Evolutionary conservation across 2,888 invertebrate genomes (phyloP), one percentile per base, ranked within the genome.

Genomic region (Apomyelois bistriatella): DNA sequence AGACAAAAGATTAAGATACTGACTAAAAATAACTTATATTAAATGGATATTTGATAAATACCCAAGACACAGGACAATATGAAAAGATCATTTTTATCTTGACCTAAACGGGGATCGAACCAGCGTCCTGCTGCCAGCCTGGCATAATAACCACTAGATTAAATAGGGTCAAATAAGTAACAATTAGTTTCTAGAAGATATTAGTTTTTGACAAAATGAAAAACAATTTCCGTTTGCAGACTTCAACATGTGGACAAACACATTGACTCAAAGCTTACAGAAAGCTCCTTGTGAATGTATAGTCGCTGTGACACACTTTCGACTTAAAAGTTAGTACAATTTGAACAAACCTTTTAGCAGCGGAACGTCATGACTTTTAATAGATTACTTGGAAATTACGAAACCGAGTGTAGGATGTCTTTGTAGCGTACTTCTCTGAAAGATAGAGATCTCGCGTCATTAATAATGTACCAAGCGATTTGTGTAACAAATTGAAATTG

Each of bases 321-420:
- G 1, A 38, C 15, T 38, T 12, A 9, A 48, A 48, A 28, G 37
- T 38, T 38, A 9, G 16, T 22, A 48, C 15, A 28, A 8, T 12
- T 22, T 22, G 48, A 48, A 38, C 28, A 37, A 48, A 38, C 48
- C 48, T 38, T 48, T 48, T 38, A 48, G 13, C 48, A 38, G 28
- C 48, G 28, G 13, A 48, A 36, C 37, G 37, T 48, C 48, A 48
- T 12, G 48, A 38, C 37, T 48, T 48, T 48, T 38, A 37, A 48
- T 38, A 48, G 37, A 48, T 48, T 38, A 28, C 48, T 48, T 30
- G 28, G 12, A 38, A 28, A 38, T 32, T 32, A 13, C 38, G 12
- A 38, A 12, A 38, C 38, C 3, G 38, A 38, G 1, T 38, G 12
- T 13, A 38, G 17, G 17, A 1, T 41, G 16, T 41, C 10, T 41